Conservation (phyloP, 2,797 vertebrate genomes). For the Myotis pilosus region DNA sequence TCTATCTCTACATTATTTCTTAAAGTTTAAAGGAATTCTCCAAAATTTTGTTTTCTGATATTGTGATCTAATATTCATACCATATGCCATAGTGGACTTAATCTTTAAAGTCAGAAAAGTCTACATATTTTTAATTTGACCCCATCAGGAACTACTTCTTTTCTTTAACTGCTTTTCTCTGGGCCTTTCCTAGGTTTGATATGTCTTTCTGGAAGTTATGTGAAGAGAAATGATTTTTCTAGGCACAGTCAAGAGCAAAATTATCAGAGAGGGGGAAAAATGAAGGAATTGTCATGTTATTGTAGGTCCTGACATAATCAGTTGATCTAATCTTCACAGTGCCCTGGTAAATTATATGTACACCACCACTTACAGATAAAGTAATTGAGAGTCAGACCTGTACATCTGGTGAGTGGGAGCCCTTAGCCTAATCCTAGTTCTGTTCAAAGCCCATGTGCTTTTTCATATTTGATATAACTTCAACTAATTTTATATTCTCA, state of each 20-base stretch:
- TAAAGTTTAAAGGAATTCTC: not conserved
- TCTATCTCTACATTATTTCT: not conserved
- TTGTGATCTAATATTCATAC: not conserved
- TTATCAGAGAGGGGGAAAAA: not conserved
- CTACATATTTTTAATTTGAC: not conserved
- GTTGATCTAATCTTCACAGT: not conserved
- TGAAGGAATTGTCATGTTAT: not conserved
- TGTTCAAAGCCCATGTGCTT: not conserved
- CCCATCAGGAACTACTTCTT: not conserved
- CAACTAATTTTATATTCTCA: not conserved
- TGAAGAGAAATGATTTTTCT: not conserved
- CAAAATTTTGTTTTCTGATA: not conserved
- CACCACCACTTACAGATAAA: not conserved
- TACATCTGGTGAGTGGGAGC: not conserved
- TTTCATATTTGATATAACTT: not conserved
- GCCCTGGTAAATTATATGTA: too few relatives aligned
- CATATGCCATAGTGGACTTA: not conserved
- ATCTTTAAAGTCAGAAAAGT: not conserved
- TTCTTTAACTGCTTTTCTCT: not conserved
- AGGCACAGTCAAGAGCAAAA: not conserved
- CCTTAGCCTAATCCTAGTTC: not conserved
- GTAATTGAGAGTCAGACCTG: not conserved
- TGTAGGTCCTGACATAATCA: not conserved
- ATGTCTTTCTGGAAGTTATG: not conserved
- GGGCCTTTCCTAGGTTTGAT: not conserved